These are phyloP conservation scores for Hydra vulgaris DNA, from an alignment of 30 jellyfish, hydroid and myxozoan genomes.

Conservation along the genomic window DNA sequence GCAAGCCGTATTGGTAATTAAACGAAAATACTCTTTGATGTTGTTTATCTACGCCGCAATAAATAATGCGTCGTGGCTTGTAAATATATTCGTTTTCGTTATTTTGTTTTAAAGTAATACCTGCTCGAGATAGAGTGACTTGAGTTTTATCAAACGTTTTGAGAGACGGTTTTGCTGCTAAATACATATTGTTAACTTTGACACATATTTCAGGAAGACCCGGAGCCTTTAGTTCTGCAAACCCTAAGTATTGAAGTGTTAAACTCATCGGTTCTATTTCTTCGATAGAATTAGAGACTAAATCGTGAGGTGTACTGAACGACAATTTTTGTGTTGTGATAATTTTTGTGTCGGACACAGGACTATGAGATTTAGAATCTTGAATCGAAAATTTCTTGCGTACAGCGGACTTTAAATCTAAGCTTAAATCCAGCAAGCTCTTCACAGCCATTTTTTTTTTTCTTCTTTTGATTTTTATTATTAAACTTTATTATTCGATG, in stretches of 20 bases:
- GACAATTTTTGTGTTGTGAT: neutral
- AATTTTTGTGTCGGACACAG: neutral
- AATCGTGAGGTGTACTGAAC: neutral
- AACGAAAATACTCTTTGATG: slow-evolving; percentile 79
- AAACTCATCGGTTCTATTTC: slow-evolving; percentile 4
- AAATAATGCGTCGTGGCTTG: slow-evolving; percentile 72
- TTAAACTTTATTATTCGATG: neutral
- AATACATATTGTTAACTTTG: slow-evolving; percentile 59
- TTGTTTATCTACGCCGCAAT: slow-evolving; percentile 87
- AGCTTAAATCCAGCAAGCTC: neutral
- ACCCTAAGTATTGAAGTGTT: slow-evolving; percentile 57
- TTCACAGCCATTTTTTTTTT: neutral
- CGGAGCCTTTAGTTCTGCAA: slow-evolving; percentile 66
- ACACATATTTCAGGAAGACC: slow-evolving; percentile 84
- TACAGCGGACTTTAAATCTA: neutral
- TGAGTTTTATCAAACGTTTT: slow-evolving; percentile 53
- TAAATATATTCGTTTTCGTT: slow-evolving; percentile 22
- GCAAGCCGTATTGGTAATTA: slow-evolving; percentile 79
- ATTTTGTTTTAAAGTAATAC: slow-evolving; percentile 46
- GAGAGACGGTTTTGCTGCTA: slow-evolving; percentile 57
- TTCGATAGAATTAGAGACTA: neutral
- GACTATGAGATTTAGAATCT: neutral
- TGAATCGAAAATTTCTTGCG: neutral
- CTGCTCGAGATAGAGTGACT: slow-evolving; percentile 45
- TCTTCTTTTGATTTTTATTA: neutral